Evolutionary conservation across 1,140 invertebrate genomes (phyloP), one percentile per base, ranked within the genome.

Genomic region (Triops longicaudatus): DNA sequence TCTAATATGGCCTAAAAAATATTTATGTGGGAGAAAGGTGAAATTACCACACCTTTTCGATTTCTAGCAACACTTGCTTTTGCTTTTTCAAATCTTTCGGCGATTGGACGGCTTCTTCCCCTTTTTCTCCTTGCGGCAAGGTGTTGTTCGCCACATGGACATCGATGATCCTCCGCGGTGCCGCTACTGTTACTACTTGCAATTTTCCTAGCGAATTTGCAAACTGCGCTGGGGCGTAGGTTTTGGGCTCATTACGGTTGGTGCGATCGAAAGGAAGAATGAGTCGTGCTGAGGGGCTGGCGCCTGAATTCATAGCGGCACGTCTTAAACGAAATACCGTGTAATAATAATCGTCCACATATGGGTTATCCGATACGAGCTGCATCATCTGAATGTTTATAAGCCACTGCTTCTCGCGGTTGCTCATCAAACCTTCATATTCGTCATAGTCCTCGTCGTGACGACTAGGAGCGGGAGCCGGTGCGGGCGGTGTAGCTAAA

Each of bases 141-240:
- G 90, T 89, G 1, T 85, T 83, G 4, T 93, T 72, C 22, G 74
- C 90, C n/a, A 93, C 87, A 79, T 94, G 91, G 83, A 96, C 90
- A 82, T 96, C 93, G 80, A 96, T 95, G 73, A 97, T 93, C 85
- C 95, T 95, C n/a, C 95, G 87, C 0, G 95, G 95, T 44, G 94
- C 94, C 44, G 93, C 95, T 28, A 97, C 93, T 82, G 93, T 96
- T 50, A 93, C 92, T 78, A 91, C 91, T 88, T 94, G 83, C 73
- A 83, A 78, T 84, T 84, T 94, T 93, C 94, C 94, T 22, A 98
- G 85, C 1, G 95, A 96, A 82, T 96, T 96, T 85, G 97, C 95
- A 85, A 97, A 96, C 81, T 95, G 93, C 72, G 91, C 83, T 11
- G 93, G 92, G 2, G 90, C 90, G 79, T 92, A 93, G 0, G 88